Evolutionary conservation across 2,888 invertebrate genomes (phyloP).

Genomic region (Omphaloscelis lunosa): DNA sequence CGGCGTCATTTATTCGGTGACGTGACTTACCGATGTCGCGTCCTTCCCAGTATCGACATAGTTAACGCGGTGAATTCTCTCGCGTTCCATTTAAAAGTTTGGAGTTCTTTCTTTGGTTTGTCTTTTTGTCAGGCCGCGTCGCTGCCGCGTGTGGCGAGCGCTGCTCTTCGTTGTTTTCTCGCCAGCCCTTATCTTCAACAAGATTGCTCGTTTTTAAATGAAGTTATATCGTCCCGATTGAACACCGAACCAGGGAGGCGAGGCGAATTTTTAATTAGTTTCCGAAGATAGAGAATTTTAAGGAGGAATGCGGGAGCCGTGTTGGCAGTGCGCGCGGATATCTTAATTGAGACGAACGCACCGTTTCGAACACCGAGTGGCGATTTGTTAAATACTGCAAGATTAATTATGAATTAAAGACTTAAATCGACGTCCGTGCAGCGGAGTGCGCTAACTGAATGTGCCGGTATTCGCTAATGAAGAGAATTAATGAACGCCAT

Average conservation of each 20-base stretch:
- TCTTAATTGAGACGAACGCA: slow-evolving; percentile 88
- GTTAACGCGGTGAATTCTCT: slow-evolving; percentile 89
- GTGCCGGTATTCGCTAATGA: slow-evolving; percentile 80
- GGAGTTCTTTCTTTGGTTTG: slow-evolving; percentile 83
- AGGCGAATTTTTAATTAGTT: slow-evolving; percentile 91
- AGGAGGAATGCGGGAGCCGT: slow-evolving; percentile 87
- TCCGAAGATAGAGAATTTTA: slow-evolving; percentile 90
- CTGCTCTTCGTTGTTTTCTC: slow-evolving; percentile 90
- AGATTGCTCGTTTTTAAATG: slow-evolving; percentile 91
- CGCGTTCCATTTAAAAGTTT: slow-evolving; percentile 89
- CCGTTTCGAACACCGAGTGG: slow-evolving; percentile 78
- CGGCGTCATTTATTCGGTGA: slow-evolving; percentile 90
- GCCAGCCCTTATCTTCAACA: slow-evolving; percentile 89
- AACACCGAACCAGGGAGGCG: slow-evolving; percentile 87
- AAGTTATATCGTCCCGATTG: slow-evolving; percentile 90
- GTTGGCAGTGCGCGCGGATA: slow-evolving; percentile 84
- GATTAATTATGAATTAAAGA: slow-evolving; percentile 86
- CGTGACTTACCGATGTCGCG: slow-evolving; percentile 90
- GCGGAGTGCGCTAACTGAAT: slow-evolving; percentile 71
- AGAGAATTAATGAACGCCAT: slow-evolving; percentile 82
- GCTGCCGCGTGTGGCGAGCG: slow-evolving; percentile 87
- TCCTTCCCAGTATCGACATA: slow-evolving; percentile 90
- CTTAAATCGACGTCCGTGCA: slow-evolving; percentile 77
- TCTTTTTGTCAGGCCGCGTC: slow-evolving; percentile 83
- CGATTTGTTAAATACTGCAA: slow-evolving; percentile 84